phyloP scores from a whole-genome alignment of 2,113 vertebrate species.

The Podarcis raffonei region DNA sequence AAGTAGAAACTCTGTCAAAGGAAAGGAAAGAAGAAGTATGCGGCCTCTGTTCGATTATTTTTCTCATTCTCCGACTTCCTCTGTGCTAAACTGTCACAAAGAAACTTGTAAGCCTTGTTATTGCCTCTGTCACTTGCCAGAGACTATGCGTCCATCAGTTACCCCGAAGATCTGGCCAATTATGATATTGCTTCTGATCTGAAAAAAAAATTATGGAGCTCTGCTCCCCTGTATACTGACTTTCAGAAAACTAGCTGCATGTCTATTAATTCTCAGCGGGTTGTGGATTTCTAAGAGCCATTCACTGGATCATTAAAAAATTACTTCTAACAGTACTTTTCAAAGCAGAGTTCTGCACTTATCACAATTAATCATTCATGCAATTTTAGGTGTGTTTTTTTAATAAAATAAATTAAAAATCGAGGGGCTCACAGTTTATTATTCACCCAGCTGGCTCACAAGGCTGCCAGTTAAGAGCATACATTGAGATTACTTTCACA shows the following conservation, averaged over 20 bases:
- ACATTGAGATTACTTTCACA: conserved; percentile 52
- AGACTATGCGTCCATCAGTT: too few relatives aligned
- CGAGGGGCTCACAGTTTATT: conserved; percentile 27
- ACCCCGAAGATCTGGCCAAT: too few relatives aligned
- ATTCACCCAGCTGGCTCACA: conserved; percentile 40
- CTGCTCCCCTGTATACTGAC: too few relatives aligned
- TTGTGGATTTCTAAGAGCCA: neutral
- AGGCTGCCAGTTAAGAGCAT: conserved; percentile 38
- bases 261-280: neutral
- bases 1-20: too few relatives aligned
- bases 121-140: too few relatives aligned
- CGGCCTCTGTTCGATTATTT: too few relatives aligned
- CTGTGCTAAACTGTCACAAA: too few relatives aligned
- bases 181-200: too few relatives aligned
- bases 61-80: too few relatives aligned
- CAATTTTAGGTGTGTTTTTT: neutral
- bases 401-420: neutral
- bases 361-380: neutral
- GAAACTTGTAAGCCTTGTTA: too few relatives aligned
- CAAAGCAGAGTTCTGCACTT: neutral
- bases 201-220: too few relatives aligned
- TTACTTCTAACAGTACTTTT: neutral
- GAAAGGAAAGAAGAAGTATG: too few relatives aligned
- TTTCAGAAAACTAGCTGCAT: neutral
- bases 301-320: neutral